Conservation (phyloP, 2,797 vertebrate species). For the Chloroceryle inda region DNA sequence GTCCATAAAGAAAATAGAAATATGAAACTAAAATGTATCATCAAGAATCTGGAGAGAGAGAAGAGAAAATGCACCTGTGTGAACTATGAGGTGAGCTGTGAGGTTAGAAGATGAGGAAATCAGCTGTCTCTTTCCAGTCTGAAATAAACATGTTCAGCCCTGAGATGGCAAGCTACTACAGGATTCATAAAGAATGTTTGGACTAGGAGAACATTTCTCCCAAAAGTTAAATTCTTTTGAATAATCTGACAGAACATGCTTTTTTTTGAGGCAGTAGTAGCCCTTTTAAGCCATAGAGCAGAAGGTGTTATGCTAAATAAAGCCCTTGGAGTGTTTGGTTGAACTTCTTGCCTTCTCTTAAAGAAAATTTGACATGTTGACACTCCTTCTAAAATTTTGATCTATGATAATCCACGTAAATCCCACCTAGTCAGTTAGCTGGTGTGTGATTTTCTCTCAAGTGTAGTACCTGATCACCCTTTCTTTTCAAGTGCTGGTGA, state of each 20-base stretch:
- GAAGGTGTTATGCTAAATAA: conserved; percentile 76
- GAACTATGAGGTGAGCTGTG: neutral
- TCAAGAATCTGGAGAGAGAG: neutral
- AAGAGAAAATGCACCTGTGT: neutral
- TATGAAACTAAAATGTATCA: neutral
- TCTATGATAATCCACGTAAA: conserved; percentile 74
- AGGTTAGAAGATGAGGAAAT: neutral
- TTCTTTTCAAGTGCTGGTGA: conserved; percentile 66
- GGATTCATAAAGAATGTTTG: conserved; percentile 25
- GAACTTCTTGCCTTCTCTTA: conserved; percentile 66
- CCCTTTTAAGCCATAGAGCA: conserved; percentile 58
- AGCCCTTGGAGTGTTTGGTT: conserved; percentile 63
- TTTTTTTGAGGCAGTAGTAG: conserved; percentile 39
- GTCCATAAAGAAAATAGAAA: neutral
- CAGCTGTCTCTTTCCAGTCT: neutral
- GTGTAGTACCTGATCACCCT: conserved; percentile 46
- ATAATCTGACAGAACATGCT: conserved; percentile 54
- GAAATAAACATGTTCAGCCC: conserved; percentile 8
- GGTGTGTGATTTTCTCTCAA: conserved; percentile 56
- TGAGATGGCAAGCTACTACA: conserved; percentile 29
- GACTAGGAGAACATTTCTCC: conserved; percentile 13
- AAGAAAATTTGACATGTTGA: conserved; percentile 75
- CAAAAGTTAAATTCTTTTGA: conserved; percentile 57
- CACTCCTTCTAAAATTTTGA: conserved; percentile 69
- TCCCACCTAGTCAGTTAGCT: conserved; percentile 65